Evolutionary conservation across 2,113 vertebrate genomes (phyloP), one percentile per base, ranked within the genome.

Genomic region (Phalacrocorax brasilianus): DNA sequence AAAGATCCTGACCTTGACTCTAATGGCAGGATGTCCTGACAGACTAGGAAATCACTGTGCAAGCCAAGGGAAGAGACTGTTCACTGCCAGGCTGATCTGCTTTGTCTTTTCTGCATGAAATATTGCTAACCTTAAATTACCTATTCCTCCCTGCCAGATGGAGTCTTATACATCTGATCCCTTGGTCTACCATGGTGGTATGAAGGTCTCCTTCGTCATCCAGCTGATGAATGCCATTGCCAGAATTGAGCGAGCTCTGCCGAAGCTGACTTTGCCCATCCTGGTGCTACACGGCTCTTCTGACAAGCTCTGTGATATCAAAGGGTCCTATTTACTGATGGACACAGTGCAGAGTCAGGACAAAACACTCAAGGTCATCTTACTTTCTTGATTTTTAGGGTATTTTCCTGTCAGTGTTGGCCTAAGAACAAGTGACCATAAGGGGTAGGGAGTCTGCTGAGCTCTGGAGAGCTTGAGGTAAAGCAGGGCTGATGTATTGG

Each of bases 301-400:
- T 0, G 99, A 99, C 98, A 99, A 98, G 95, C 98, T 99, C 58
- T 99, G 99, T 1, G 98, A 99, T 83, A 98, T 99, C 98, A 97
- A 90, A 87, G 99, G 99, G 20, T 99, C 99, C 47, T 98, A 98
- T 45, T 91, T 99, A 47, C 98, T 99, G 98, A 98, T 98, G 95
- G 98, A 99, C 32, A 98, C 98, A 0, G 97, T 98, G 59, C 96
- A 91, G 47, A 99, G 98, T 85, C 95, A 98, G 33, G 99, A 99
- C 98, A 99, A 99, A 96, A 99, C 98, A 0, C 78, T 99, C 33
- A 99, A 99, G 99, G 99, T 99, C 85, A 95, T 49, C 63, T 23
- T 13, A 16, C 19, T 56, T 68, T n/a, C 87, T 61, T 74, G 35
- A 3, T 30, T 58, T 55, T 78, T 42, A 18, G 73, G 82, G 35